These are phyloP conservation scores for Bubo scandiacus DNA, from an alignment of 2,113 vertebrate species.

Conservation along the genomic window DNA sequence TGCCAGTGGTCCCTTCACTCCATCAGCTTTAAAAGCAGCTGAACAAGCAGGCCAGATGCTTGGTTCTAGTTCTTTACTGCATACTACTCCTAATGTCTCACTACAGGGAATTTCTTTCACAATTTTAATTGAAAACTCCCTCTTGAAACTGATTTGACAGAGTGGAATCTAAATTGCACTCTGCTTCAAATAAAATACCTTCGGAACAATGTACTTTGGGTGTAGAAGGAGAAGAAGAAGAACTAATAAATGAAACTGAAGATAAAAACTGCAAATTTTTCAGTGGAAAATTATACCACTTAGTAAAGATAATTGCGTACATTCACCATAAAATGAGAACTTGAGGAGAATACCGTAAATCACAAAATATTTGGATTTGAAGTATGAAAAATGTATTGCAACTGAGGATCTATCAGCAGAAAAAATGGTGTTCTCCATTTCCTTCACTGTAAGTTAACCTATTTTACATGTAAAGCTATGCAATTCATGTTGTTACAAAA, in stretches of 20 bases:
- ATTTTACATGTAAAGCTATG: not conserved
- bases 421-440: not conserved
- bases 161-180: not conserved
- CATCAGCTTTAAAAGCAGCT: not conserved
- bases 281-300: not conserved
- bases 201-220: not conserved
- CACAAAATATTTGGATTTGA: slow-evolving; percentile 7
- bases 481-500: not conserved
- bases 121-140: not conserved
- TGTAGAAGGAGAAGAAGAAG: not conserved
- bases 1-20: not conserved
- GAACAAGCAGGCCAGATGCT: not conserved
- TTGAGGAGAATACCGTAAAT: not conserved
- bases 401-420: not conserved
- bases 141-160: not conserved
- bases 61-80: not conserved
- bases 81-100: not conserved
- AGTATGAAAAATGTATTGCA: not conserved
- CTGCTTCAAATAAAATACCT: not conserved
- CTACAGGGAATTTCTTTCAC: not conserved
- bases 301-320: not conserved
- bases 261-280: not conserved
- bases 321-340: slow-evolving; percentile 6
- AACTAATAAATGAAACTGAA: not conserved
- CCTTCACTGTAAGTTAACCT: not conserved